A percentile compares a stretch with the other conserved stretches of the same genome.
Evolutionary conservation across 1,140 invertebrate species (phyloP).

Genomic region (Galleria mellonella): DNA sequence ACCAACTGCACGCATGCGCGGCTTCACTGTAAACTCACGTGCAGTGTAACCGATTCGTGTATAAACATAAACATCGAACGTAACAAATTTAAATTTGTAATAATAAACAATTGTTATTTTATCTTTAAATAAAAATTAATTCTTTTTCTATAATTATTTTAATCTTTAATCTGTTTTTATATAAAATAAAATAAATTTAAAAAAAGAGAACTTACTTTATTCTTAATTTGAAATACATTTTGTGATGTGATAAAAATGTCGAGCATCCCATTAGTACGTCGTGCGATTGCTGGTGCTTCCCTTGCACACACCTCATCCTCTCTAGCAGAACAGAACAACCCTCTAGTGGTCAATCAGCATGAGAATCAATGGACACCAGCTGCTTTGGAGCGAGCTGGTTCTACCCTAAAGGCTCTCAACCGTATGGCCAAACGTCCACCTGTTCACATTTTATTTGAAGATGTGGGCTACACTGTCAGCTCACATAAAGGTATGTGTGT

Average conservation of each 20-base stretch:
- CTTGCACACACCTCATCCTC: constrained; percentile 26
- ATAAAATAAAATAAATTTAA: no score
- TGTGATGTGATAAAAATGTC: constrained; percentile 35
- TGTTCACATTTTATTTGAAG: constrained; percentile 80
- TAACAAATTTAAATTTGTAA: no score
- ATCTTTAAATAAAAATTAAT: no score
- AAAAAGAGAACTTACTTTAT: no score
- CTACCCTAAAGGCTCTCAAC: constrained; percentile 64
- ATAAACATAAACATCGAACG: no score
- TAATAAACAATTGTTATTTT: neutral
- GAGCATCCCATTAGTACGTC: constrained; percentile 44
- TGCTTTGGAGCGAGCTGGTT: constrained; percentile 60
- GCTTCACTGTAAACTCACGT: constrained; percentile 1
- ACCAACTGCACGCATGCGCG: neutral
- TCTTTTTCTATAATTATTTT: no score
- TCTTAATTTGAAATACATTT: no score
- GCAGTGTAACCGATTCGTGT: constrained; percentile 1
- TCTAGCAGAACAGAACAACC: constrained; percentile 17
- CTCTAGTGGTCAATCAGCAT: constrained; percentile 24
- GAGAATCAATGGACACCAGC: constrained; percentile 60
- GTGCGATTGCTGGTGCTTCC: constrained; percentile 47
- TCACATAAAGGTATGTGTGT: constrained; percentile 50
- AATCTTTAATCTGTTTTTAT: no score
- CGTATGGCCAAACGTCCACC: constrained; percentile 69
- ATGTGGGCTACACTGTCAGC: constrained; percentile 77